A percentile compares a stretch with the other conserved stretches of the same genome.
phyloP scores from a whole-genome alignment of 1,140 invertebrate genomes.

The Papilio glaucus region DNA sequence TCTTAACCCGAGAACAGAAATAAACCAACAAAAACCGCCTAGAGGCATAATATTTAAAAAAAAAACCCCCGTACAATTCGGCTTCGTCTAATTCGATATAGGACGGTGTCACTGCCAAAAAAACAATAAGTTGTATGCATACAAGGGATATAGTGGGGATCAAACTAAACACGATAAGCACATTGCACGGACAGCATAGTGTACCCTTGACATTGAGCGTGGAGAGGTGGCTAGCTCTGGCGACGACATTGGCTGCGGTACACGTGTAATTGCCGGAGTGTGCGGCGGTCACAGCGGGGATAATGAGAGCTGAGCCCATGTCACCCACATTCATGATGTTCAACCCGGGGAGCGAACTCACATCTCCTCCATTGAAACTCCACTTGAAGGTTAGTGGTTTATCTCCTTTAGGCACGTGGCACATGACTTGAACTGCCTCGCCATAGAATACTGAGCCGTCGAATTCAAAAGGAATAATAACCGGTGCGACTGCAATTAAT shows the following conservation, averaged over 20 bases:
- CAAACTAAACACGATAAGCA: conserved; percentile 66
- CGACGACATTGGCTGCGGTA: conserved; percentile 89
- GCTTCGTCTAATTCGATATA: conserved; percentile 86
- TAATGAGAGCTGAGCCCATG: conserved; percentile 82
- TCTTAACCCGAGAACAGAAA: too few species aligned
- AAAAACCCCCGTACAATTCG: conserved; percentile 87
- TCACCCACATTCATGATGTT: conserved; percentile 85
- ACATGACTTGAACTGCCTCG: conserved; percentile 29
- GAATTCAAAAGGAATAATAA: conserved; percentile 50
- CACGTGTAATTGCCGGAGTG: conserved; percentile 93
- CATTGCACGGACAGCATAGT: conserved; percentile 59
- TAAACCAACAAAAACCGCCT: too few species aligned
- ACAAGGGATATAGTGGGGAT: conserved; percentile 3
- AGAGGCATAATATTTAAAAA: too few species aligned
- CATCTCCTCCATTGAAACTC: conserved; percentile 85
- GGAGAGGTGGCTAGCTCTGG: conserved; percentile 87
- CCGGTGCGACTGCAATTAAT: conserved; percentile 77
- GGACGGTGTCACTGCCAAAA: conserved; percentile 79
- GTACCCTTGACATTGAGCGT: conserved; percentile 84
- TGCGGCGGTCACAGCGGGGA: conserved; percentile 85
- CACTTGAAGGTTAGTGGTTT: conserved; percentile 87
- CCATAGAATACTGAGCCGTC: conserved; percentile 43
- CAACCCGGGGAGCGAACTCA: conserved; percentile 78
- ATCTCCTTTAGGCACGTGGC: conserved; percentile 88
- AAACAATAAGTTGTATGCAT: background rate